Evolutionary conservation across 2,797 vertebrate species (phyloP).

Genomic region (Sebastes wilsoni): DNA sequence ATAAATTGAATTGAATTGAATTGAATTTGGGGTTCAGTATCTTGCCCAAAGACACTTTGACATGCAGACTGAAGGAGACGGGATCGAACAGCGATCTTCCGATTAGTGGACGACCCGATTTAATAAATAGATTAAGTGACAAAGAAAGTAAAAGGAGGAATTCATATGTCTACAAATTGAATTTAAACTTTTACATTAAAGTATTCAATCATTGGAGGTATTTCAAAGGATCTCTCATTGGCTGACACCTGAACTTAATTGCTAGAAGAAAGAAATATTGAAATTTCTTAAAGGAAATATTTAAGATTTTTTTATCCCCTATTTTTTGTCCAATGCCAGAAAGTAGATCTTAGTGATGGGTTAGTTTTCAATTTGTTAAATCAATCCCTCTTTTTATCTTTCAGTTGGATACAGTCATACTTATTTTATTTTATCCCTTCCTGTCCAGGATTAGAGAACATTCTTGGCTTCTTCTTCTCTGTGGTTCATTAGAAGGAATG

Average conservation of each 20-base stretch:
- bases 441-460: constrained; percentile 19
- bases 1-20: too few relatives aligned
- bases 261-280: background rate
- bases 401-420: background rate
- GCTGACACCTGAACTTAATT: background rate
- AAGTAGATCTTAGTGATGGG: background rate
- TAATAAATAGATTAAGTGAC: background rate
- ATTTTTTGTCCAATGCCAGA: background rate
- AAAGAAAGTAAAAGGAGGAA: too few relatives aligned
- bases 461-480: constrained; percentile 25
- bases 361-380: background rate
- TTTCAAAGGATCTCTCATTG: background rate
- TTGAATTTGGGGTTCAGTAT: too few relatives aligned
- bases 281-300: too few relatives aligned
- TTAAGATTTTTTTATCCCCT: background rate
- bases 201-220: too few relatives aligned
- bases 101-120: too few relatives aligned
- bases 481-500: constrained; percentile 38
- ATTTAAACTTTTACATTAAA: background rate
- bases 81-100: too few relatives aligned
- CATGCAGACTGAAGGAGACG: too few relatives aligned
- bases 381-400: background rate
- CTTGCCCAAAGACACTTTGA: too few relatives aligned
- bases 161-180: background rate
- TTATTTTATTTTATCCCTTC: background rate